Evolutionary conservation across 2,113 vertebrate genomes (phyloP).

Genomic region (Dipodomys ordii): DNA sequence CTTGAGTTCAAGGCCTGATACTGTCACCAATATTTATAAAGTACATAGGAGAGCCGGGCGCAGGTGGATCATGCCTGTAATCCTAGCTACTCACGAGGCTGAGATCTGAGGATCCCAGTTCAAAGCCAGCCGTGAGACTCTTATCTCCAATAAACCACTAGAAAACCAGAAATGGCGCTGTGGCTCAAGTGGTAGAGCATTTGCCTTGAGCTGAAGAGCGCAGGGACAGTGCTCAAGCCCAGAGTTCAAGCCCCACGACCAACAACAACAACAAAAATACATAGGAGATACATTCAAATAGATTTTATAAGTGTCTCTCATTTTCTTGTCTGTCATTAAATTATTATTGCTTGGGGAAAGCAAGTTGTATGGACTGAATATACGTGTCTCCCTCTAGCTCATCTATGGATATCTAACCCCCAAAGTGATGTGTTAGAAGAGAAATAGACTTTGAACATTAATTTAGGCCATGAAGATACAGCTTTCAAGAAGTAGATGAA

Average conservation of each 20-base stretch:
- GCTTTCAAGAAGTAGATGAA: not conserved
- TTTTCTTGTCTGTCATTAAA: slow-evolving; percentile 19
- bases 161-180: too few relatives aligned
- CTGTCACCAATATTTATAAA: not conserved
- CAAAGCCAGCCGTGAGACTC: too few relatives aligned
- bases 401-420: not conserved
- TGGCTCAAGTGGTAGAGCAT: too few relatives aligned
- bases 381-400: not conserved
- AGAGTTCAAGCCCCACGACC: too few relatives aligned
- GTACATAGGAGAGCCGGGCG: too few relatives aligned
- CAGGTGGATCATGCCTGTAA: too few relatives aligned
- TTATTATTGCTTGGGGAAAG: not conserved
- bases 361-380: not conserved
- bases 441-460: not conserved
- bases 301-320: not conserved
- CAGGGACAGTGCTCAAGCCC: too few relatives aligned
- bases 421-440: not conserved
- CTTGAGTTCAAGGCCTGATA: too few relatives aligned
- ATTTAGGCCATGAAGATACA: not conserved
- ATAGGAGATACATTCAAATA: not conserved
- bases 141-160: too few relatives aligned
- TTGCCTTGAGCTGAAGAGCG: too few relatives aligned
- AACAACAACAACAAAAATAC: not conserved
- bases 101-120: too few relatives aligned
- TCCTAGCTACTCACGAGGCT: too few relatives aligned